A percentile compares a stretch with the other conserved stretches of the same genome.
Evolutionary conservation across 2,113 vertebrate species (phyloP).

Genomic region (Prinia subflava): DNA sequence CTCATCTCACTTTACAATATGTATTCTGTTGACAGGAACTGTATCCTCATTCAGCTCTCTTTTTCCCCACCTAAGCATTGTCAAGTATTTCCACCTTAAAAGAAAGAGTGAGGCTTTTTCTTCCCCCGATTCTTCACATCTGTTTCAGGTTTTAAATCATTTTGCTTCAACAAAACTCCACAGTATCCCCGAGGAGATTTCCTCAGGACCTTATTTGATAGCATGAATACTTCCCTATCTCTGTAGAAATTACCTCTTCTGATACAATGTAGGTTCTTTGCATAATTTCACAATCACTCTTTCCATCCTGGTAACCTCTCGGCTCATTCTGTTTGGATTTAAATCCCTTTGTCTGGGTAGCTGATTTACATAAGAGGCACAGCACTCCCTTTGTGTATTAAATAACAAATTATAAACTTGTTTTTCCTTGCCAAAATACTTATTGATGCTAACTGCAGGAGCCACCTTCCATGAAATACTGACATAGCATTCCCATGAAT

Average conservation of each 20-base stretch:
- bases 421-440: neutral
- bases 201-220: neutral
- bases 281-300: slow-evolving; percentile 33
- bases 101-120: neutral
- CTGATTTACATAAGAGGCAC: slow-evolving; percentile 39
- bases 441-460: neutral
- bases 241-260: slow-evolving; percentile 22
- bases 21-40: neutral
- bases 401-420: neutral
- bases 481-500: neutral
- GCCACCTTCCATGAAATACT: neutral
- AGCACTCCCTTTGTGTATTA: neutral
- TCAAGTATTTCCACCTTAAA: neutral
- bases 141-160: slow-evolving; percentile 10
- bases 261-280: neutral
- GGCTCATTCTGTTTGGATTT: slow-evolving; percentile 14
- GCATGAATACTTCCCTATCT: neutral
- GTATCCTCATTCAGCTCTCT: neutral
- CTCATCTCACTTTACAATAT: neutral
- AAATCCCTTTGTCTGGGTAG: neutral
- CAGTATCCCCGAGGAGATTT: slow-evolving; percentile 20
- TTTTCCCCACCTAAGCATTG: rapidly evolving
- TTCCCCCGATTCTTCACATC: neutral
- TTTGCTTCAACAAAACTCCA: slow-evolving; percentile 2
- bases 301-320: slow-evolving; percentile 26